These are phyloP conservation scores for Coenonympha glycerion DNA, from an alignment of 2,888 invertebrate species.

Conservation along the genomic window DNA sequence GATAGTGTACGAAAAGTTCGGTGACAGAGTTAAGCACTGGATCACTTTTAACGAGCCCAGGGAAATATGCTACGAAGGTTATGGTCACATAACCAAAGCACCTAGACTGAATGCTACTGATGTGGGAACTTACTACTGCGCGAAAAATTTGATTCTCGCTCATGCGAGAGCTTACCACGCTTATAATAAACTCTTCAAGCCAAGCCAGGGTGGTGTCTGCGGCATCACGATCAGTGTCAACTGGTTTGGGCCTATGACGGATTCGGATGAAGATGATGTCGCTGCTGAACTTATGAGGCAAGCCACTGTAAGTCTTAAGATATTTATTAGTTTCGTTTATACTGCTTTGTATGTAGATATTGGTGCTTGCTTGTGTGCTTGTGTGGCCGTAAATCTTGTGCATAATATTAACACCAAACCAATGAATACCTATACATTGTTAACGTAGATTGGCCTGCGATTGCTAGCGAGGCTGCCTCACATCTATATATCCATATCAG, in stretches of 20 bases:
- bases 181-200: slow-evolving; percentile 52
- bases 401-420: too few relatives aligned
- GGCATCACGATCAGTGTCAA: slow-evolving; percentile 39
- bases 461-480: too few relatives aligned
- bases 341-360: too few relatives aligned
- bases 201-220: slow-evolving; percentile 38
- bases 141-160: slow-evolving; percentile 66
- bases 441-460: too few relatives aligned
- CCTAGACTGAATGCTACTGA: slow-evolving; percentile 56
- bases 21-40: slow-evolving; percentile 73
- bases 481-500: too few relatives aligned
- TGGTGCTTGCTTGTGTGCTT: too few relatives aligned
- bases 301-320: slow-evolving; percentile 39
- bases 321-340: too few relatives aligned
- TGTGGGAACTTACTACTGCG: slow-evolving; percentile 67
- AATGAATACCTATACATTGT: too few relatives aligned
- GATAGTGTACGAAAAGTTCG: slow-evolving; percentile 56
- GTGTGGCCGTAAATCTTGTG: too few relatives aligned
- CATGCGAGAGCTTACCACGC: slow-evolving; percentile 69
- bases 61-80: slow-evolving; percentile 57
- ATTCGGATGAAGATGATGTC: slow-evolving; percentile 44
- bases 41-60: slow-evolving; percentile 77
- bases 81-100: slow-evolving; percentile 48
- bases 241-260: slow-evolving; percentile 48
- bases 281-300: slow-evolving; percentile 44